Evolutionary conservation across 2,113 vertebrate genomes (phyloP).

Genomic region (Hassar affinis): DNA sequence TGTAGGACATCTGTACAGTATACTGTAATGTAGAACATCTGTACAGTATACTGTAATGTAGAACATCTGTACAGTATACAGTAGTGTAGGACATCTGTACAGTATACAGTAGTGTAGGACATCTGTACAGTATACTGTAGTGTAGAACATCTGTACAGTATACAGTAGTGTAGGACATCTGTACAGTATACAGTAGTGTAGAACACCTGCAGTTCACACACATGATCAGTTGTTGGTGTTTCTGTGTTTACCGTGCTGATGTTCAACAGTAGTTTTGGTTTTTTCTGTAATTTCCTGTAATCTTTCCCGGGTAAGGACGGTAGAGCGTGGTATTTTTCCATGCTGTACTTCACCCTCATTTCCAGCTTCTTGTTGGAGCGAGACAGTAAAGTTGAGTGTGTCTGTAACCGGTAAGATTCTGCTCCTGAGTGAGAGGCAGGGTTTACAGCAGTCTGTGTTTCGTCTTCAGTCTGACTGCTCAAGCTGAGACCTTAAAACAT

Average conservation of each 20-base stretch:
- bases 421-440: constrained; percentile 27
- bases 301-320: not conserved
- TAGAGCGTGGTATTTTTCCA: not conserved
- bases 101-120: not conserved
- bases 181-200: not conserved
- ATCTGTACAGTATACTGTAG: not conserved
- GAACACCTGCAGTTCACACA: not conserved
- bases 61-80: not conserved
- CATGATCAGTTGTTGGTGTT: not conserved
- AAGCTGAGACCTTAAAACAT: not conserved
- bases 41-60: not conserved
- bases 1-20: not conserved
- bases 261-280: not conserved
- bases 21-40: not conserved
- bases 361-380: not conserved
- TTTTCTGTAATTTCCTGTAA: not conserved
- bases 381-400: not conserved
- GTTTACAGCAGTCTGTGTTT: constrained; percentile 31
- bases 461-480: constrained; percentile 1
- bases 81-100: not conserved
- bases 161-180: not conserved
- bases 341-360: not conserved
- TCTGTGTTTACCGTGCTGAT: not conserved
- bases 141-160: not conserved
- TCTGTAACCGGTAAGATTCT: constrained; percentile 27